Evolutionary conservation across 64 coral and sea anemone species (phyloP), one percentile per base, ranked within the genome.

Genomic region (Dendronephthya gigantea): DNA sequence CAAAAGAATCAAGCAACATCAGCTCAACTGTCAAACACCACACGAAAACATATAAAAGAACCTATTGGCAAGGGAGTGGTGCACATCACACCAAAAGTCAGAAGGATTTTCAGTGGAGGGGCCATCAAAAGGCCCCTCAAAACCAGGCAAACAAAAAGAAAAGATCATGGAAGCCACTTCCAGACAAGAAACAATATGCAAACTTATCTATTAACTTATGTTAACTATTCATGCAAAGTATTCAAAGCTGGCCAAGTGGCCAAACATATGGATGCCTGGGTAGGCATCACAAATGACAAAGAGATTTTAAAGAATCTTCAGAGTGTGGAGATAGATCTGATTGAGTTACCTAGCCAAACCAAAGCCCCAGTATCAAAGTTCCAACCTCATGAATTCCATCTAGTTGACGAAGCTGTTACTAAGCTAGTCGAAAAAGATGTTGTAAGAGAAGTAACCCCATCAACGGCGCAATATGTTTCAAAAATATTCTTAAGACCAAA

Each of bases 401-500:
- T 89, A 59, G 58, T 52, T 41, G 50, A 43, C 31, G 81, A 32
- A 43, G 87, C 88, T 40, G 66, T 92, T 38, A 36, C 84, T 15
- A 92, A 85, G 34, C 84, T 92, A 25, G 79, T 89, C 16, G 35
- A 36, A 31, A 92, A 86, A 89, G 86, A 81, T 15, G 91, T 92
- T 16, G 85, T 92, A 28, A 65, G 76, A 40, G 66, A 84, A 86
- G 28, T 65, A 14, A 29, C n/a, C n/a, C 83, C 74, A 82, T 36
- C 22, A 58, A 14, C 30, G 39, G 51, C 47, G 48, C 83, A 91
- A 47, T 91, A 86, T 83, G 88, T 92, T 25, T 92, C 87, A 68
- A 88, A 85, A 49, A 84, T 88, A 85, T 83, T 91, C 56, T 85
- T 85, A 28, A 55, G 87, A 81, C 83, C 87, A 74, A 92, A 91